These are phyloP conservation scores for Pygoscelis adeliae DNA, from an alignment of 2,113 vertebrate species.

Conservation along the genomic window DNA sequence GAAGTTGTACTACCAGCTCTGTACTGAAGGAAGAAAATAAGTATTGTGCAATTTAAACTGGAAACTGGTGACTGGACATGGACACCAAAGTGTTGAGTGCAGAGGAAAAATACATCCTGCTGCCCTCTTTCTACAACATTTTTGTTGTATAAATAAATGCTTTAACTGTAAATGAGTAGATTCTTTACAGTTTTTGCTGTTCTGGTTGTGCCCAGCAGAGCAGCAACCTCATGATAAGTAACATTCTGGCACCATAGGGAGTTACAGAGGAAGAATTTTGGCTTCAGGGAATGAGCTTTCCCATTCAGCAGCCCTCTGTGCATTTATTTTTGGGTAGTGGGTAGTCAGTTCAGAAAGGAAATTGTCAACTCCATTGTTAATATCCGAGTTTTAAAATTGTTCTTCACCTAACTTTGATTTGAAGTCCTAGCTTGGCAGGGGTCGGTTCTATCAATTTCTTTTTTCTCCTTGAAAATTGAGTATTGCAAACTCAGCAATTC, in stretches of 20 bases:
- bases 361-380: neutral
- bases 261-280: neutral
- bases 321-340: neutral
- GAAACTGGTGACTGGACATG: neutral
- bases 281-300: neutral
- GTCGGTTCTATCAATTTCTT: neutral
- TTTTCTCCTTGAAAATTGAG: neutral
- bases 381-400: neutral
- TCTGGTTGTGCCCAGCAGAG: neutral
- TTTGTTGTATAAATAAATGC: neutral
- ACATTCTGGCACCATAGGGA: neutral
- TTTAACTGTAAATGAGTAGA: neutral
- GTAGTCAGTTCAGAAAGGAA: neutral
- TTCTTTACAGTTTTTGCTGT: neutral
- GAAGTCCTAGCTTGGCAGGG: neutral
- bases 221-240: neutral
- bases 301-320: neutral
- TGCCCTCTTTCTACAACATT: neutral
- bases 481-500: neutral
- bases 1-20: neutral
- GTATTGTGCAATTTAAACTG: neutral
- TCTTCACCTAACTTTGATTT: neutral
- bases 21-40: neutral
- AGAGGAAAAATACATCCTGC: neutral
- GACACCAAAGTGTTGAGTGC: neutral